These are phyloP conservation scores for Nylanderia fulva DNA, from an alignment of 1,140 invertebrate genomes.

Conservation along the genomic window DNA sequence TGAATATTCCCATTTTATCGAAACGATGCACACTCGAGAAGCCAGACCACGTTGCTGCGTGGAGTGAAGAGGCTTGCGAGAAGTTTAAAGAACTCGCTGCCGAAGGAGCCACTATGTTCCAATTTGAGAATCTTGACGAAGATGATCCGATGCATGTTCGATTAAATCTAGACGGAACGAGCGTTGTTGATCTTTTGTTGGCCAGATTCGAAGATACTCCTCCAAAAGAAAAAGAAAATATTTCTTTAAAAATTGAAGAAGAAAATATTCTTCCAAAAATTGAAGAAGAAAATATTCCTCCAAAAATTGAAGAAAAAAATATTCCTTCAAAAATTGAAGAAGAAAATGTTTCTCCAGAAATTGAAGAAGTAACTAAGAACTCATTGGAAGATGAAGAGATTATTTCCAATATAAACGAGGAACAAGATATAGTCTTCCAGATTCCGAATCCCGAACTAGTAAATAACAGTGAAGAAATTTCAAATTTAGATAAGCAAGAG, in stretches of 20 bases:
- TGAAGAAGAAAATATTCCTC: background rate
- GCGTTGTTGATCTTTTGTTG: slow-evolving; percentile 75
- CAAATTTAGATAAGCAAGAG: background rate
- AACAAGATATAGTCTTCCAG: background rate
- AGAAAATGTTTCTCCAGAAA: background rate
- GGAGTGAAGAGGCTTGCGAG: slow-evolving; percentile 75
- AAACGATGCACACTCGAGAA: slow-evolving; percentile 80
- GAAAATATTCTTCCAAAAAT: background rate
- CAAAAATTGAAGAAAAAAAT: background rate
- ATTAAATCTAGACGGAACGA: slow-evolving; percentile 68
- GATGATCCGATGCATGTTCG: slow-evolving; percentile 67
- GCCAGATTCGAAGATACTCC: slow-evolving; percentile 52
- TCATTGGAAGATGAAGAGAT: background rate
- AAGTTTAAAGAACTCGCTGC: slow-evolving; percentile 77
- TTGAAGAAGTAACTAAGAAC: background rate
- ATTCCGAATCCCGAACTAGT: background rate
- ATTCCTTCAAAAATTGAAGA: background rate
- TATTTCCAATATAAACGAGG: background rate
- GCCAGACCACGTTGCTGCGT: slow-evolving; percentile 69
- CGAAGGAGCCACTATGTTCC: slow-evolving; percentile 80
- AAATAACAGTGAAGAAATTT: background rate
- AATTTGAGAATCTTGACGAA: slow-evolving; percentile 84
- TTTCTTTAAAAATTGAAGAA: background rate
- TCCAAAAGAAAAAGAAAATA: too few relatives aligned
- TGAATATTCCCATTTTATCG: slow-evolving; percentile 78